A percentile compares a stretch with the other conserved stretches of the same genome.
Evolutionary conservation across 2,113 vertebrate species (phyloP).

Genomic region (Piaya cayana): DNA sequence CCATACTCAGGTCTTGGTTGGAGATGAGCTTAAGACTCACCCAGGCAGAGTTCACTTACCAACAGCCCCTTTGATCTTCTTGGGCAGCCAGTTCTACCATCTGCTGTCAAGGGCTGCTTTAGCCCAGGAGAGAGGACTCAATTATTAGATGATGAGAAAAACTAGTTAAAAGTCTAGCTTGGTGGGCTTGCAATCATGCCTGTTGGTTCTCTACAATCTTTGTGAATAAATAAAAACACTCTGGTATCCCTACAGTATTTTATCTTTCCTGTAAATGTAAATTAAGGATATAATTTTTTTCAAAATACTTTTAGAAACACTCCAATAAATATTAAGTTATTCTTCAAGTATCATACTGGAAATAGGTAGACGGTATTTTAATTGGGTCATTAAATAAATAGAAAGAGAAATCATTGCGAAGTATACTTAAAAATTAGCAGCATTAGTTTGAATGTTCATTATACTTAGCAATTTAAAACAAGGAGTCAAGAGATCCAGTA

Average conservation of each 20-base stretch:
- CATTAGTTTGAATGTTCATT: not conserved
- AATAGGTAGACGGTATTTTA: not conserved
- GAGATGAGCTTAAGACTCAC: not conserved
- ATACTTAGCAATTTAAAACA: not conserved
- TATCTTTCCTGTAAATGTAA: not conserved
- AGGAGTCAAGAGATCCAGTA: not conserved
- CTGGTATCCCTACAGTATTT: not conserved
- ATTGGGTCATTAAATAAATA: not conserved
- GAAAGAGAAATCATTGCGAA: not conserved
- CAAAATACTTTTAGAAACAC: not conserved
- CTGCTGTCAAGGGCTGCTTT: not conserved
- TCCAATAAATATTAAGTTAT: not conserved
- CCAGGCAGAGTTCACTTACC: not conserved
- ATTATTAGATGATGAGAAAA: not conserved
- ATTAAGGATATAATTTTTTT: not conserved
- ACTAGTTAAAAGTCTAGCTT: not conserved
- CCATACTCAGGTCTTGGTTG: not conserved
- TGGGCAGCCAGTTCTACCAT: not conserved
- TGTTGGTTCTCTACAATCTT: not conserved
- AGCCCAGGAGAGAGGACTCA: not conserved
- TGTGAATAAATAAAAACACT: not conserved
- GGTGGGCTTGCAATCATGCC: not conserved
- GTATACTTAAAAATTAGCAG: not conserved
- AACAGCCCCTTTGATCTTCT: not conserved
- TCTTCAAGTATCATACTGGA: not conserved